These are phyloP conservation scores for Eutrigla gurnardus DNA, from an alignment of 2,797 vertebrate species.

Conservation along the genomic window DNA sequence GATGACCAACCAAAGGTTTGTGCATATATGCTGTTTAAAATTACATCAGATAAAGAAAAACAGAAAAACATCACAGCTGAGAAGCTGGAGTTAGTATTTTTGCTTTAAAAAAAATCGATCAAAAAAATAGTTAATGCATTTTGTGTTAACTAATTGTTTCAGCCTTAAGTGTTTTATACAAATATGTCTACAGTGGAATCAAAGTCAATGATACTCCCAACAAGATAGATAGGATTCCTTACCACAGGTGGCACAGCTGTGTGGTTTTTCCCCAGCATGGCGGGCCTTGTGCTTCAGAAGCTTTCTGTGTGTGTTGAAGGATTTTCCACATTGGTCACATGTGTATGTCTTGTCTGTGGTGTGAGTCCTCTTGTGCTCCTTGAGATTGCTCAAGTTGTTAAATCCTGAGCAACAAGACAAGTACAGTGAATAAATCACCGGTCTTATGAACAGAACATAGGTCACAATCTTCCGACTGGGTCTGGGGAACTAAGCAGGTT, in stretches of 20 bases:
- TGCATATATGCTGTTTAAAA: not conserved
- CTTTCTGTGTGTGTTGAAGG: constrained; percentile 96
- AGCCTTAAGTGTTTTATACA: not conserved
- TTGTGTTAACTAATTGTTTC: not conserved
- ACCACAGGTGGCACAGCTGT: constrained; percentile 96
- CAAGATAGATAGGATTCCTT: constrained; percentile 21
- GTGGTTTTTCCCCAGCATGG: constrained; percentile 92
- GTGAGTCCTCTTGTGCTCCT: constrained; percentile 97
- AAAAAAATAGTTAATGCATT: not conserved
- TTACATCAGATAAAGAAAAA: not conserved
- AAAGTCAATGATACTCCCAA: not conserved
- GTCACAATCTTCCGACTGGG: not conserved
- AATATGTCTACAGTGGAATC: not conserved
- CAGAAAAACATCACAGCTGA: too few species aligned
- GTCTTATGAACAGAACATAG: not conserved
- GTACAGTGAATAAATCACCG: not conserved
- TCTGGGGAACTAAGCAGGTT: not conserved
- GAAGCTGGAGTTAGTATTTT: not conserved
- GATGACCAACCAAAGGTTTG: not conserved
- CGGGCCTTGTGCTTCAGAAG: constrained; percentile 93
- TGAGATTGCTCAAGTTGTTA: constrained; percentile 97
- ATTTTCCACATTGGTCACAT: constrained; percentile 97
- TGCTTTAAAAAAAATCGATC: not conserved
- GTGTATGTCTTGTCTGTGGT: constrained; percentile 92
- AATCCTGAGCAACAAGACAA: constrained; percentile 85